Conservation (phyloP, 2,888 invertebrate genomes). For the Eilema griseolum region DNA sequence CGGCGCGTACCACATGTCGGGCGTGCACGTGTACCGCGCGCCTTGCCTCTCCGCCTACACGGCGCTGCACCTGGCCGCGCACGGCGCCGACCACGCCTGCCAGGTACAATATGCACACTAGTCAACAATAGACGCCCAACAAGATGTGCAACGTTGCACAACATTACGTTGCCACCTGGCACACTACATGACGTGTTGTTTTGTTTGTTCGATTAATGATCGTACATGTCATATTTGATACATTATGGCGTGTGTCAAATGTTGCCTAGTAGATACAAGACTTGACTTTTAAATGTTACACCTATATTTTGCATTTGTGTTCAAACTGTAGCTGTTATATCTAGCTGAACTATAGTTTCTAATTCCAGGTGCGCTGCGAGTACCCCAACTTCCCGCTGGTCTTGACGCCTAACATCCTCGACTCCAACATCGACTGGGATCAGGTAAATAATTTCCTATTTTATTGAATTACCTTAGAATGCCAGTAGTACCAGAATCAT, state of each 20-base stretch:
- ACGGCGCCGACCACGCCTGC: constrained; percentile 70
- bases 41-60: constrained; percentile 82
- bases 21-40: constrained; percentile 85
- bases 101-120: constrained; percentile 51
- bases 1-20: constrained; percentile 85
- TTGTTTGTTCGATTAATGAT: too few relatives aligned
- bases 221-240: too few relatives aligned
- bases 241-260: too few relatives aligned
- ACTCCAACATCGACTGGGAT: constrained; percentile 88
- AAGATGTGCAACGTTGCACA: background rate
- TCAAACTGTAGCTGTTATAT: background rate
- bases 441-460: constrained; percentile 61
- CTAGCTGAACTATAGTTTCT: constrained; percentile 45
- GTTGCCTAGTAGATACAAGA: background rate
- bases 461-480: background rate
- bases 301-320: background rate
- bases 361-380: constrained; percentile 76
- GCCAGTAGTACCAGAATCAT: background rate
- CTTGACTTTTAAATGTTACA: background rate
- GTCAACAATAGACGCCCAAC: background rate
- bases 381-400: constrained; percentile 79
- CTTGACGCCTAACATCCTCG: constrained; percentile 76
- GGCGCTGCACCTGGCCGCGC: constrained; percentile 86
- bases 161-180: too few relatives aligned
- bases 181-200: too few relatives aligned